Evolutionary conservation across 2,797 vertebrate species (phyloP), one percentile per base, ranked within the genome.

Genomic region (Sparus aurata): DNA sequence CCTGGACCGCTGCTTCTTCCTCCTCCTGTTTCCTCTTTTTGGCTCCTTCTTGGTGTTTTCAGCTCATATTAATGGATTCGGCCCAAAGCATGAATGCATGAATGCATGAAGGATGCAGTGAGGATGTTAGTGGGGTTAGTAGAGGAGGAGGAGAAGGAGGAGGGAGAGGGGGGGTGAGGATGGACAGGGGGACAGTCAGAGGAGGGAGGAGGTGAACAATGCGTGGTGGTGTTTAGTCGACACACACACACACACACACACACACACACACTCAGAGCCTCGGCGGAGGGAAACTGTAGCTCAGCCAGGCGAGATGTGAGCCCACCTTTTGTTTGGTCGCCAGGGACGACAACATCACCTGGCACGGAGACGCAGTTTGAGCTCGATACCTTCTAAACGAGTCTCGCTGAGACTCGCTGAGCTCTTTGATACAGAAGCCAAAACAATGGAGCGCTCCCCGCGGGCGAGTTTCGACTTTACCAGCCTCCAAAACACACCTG

Each of bases 61-160:
- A 63, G 82, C 77, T 82, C 57, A 84, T 74, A 72, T 73, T 82
- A 86, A 83, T 77, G 89, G 74, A 83, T 86, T 79, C 70, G 61
- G 86, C 87, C 87, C 84, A 76, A 82, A 90, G 89, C 83, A 53
- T 72, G 85, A 77, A 80, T 69, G 75, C 72, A 76, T 75, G 79
- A 69, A 68, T 71, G 68, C 83, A 78, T 82, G 80, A 85, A 73
- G 73, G 73, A 83, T 77, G 85, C 46, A 16, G 81, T 83, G 87
- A 89, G 86, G 82, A 88, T 91, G 91, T 94, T 93, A 95, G 91
- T 91, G 85, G 45, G 86, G 91, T 94, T 93, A 94, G 92, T 88
- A 45, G 77, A 84, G 82, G 82, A 84, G 64, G 73, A 73, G 68
- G 71, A 47, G 65, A 65, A 25, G 73, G 50, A 50, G 54, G 65